phyloP scores from a whole-genome alignment of 2,113 vertebrate genomes.

The Ceyx cyanopectus region DNA sequence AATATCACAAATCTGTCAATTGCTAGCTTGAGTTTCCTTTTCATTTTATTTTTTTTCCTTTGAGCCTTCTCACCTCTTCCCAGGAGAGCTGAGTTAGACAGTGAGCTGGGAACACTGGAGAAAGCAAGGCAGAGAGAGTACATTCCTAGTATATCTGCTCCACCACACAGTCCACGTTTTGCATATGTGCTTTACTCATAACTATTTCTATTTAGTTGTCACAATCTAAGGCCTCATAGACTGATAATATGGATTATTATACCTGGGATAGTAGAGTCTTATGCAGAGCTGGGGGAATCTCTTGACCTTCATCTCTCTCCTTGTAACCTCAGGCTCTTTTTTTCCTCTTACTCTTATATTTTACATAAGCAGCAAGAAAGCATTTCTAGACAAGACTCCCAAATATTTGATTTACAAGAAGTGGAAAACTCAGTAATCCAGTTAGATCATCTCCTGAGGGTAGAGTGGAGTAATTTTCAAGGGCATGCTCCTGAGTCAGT shows the following conservation, averaged over 20 bases:
- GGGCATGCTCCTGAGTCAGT: accelerated
- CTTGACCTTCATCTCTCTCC: neutral
- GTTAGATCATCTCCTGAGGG: neutral
- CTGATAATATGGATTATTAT: neutral
- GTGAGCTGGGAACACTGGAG: neutral
- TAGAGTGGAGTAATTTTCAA: accelerated
- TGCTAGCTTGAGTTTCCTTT: neutral
- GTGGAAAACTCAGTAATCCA: neutral
- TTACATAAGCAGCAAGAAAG: neutral
- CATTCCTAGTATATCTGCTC: neutral
- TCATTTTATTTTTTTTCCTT: neutral
- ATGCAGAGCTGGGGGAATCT: accelerated
- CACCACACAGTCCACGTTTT: neutral
- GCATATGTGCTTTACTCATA: neutral
- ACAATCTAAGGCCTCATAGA: neutral
- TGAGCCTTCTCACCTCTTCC: neutral
- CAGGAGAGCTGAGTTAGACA: slow-evolving; percentile 32
- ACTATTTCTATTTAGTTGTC: neutral
- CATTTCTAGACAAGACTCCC: neutral
- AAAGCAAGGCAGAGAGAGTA: neutral
- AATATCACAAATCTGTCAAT: slow-evolving; percentile 35
- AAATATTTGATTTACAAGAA: neutral
- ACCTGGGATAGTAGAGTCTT: neutral
- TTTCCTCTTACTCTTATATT: neutral
- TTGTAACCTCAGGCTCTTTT: neutral